phyloP scores from a whole-genome alignment of 2,888 invertebrate genomes.

The Pandemis heparana region DNA sequence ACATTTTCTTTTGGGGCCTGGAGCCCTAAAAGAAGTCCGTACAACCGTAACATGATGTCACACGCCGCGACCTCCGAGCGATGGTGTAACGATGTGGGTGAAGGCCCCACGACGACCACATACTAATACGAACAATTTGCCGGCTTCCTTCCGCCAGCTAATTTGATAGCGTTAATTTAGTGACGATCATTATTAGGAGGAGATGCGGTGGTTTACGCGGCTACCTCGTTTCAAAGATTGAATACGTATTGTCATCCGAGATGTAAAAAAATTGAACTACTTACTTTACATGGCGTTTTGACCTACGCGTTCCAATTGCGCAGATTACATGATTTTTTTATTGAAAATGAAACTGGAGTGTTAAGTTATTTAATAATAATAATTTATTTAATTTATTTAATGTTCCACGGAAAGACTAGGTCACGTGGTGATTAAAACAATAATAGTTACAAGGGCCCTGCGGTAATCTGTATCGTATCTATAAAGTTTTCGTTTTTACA shows the following conservation, averaged over 20 bases:
- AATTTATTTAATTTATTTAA: no score
- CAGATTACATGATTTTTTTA: no score
- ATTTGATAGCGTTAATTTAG: slow-evolving; percentile 29
- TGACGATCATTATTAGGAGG: slow-evolving; percentile 9
- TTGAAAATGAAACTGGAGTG: no score
- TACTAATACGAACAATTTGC: slow-evolving; percentile 36
- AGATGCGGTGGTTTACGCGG: slow-evolving; percentile 21
- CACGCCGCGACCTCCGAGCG: slow-evolving; percentile 31
- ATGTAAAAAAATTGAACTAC: background rate
- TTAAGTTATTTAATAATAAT: no score
- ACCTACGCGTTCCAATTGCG: background rate
- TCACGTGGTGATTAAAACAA: no score
- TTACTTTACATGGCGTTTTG: background rate
- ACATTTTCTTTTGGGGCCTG: background rate
- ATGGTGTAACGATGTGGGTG: slow-evolving; percentile 40
- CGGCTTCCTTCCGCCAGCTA: slow-evolving; percentile 35
- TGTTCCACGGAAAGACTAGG: no score
- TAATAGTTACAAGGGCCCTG: no score
- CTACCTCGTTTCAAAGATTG: slow-evolving; percentile 1
- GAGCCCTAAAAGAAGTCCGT: background rate
- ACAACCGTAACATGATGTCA: slow-evolving; percentile 32
- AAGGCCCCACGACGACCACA: slow-evolving; percentile 36
- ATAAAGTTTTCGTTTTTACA: no score
- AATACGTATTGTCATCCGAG: background rate
- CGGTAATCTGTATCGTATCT: no score